phyloP scores from a whole-genome alignment of 92 coral and sea anemone species.

The Hydrozoanthus gracilis region DNA sequence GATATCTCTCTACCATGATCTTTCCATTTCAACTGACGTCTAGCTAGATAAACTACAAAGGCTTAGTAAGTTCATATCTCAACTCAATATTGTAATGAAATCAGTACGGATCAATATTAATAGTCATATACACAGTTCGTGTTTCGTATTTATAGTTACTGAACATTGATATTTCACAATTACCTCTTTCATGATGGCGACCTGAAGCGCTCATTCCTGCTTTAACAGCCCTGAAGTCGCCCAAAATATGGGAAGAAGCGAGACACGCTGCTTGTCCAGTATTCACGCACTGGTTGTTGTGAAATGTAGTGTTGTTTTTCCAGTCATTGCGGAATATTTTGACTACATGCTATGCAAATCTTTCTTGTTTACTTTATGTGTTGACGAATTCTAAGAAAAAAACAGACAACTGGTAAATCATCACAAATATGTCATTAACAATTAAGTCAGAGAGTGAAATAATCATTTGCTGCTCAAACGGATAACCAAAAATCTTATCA shows the following conservation, averaged over 20 bases:
- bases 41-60: too few species aligned
- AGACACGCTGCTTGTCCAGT: neutral
- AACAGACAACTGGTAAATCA: too few species aligned
- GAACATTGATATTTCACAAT: neutral
- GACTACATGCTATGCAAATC: neutral
- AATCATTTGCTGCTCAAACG: too few species aligned
- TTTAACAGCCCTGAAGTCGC: neutral
- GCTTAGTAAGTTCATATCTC: too few species aligned
- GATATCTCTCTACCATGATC: too few species aligned
- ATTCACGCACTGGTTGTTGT: neutral
- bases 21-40: too few species aligned
- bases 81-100: too few species aligned
- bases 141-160: neutral
- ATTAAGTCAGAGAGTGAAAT: neutral
- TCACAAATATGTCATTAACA: neutral
- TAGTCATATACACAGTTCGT: neutral
- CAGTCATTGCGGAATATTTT: neutral
- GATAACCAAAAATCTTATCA: too few species aligned
- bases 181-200: neutral
- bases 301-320: neutral
- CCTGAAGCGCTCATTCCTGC: neutral
- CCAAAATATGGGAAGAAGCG: neutral
- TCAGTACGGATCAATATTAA: neutral
- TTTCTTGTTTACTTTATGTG: neutral
- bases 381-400: neutral